Conservation (phyloP, 1,140 invertebrate species). For the Halotydeus destructor region DNA sequence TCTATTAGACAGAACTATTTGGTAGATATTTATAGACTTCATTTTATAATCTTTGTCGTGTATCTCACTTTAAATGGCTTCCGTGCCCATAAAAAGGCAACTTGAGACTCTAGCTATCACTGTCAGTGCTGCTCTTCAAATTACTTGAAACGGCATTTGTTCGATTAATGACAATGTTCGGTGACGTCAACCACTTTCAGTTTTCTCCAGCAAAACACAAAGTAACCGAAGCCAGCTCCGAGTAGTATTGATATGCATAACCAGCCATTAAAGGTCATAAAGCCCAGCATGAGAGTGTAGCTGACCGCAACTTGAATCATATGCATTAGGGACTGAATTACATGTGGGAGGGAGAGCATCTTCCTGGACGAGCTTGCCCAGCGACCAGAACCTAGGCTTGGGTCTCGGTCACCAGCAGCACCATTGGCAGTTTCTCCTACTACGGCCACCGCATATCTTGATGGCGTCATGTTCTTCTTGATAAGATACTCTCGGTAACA, state of each 20-base stretch:
- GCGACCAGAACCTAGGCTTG: neutral
- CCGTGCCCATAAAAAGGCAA: no score
- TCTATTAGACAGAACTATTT: no score
- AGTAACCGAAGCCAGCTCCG: slow-evolving; percentile 29
- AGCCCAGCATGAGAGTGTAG: slow-evolving; percentile 32
- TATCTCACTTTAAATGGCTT: no score
- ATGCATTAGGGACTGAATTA: slow-evolving; percentile 70
- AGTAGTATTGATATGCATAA: slow-evolving; percentile 28
- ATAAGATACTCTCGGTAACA: slow-evolving; percentile 10
- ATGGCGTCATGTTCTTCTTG: neutral
- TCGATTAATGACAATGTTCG: slow-evolving; percentile 7
- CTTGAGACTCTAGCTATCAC: no score
- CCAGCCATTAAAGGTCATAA: slow-evolving; percentile 34
- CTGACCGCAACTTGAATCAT: slow-evolving; percentile 32
- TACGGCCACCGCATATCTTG: no score
- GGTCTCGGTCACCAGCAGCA: neutral
- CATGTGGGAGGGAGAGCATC: slow-evolving; percentile 6
- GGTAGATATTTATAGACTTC: no score
- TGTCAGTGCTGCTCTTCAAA: no score
- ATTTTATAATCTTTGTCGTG: no score
- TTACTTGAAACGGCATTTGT: no score
- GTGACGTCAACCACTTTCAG: neutral
- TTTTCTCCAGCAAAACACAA: slow-evolving; percentile 2
- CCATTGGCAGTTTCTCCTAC: neutral
- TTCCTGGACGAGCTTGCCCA: neutral